Evolutionary conservation across 2,797 vertebrate species (phyloP).

Genomic region (Silurus lanzhouensis): DNA sequence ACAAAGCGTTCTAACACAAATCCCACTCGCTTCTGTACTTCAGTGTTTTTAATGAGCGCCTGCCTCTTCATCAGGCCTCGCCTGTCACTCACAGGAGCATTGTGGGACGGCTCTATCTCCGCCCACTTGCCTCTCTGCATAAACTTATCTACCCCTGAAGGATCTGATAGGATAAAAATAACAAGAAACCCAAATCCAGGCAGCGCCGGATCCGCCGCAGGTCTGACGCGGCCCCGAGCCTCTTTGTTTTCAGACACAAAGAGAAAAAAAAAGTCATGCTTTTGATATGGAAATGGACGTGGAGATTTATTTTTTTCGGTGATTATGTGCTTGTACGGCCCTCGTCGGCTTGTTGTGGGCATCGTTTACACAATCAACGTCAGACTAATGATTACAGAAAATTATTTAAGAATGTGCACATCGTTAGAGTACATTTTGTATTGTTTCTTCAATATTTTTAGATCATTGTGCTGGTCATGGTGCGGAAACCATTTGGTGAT

Average conservation of each 20-base stretch:
- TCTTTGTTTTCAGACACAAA: constrained; percentile 27
- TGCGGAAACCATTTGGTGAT: too few species aligned
- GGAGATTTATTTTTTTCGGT: background rate
- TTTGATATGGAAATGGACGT: constrained; percentile 32
- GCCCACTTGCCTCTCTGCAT: background rate
- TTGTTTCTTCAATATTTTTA: background rate
- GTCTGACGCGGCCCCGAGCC: background rate
- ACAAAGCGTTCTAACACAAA: constrained; percentile 50
- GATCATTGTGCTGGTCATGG: background rate
- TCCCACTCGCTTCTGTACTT: constrained; percentile 22
- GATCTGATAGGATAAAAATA: constrained; percentile 11
- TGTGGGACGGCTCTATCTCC: constrained; percentile 13
- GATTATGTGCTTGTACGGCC: constrained; percentile 16
- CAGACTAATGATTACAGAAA: background rate
- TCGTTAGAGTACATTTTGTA: background rate
- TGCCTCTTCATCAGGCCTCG: constrained; percentile 38
- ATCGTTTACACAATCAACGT: background rate
- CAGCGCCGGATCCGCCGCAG: too few species aligned
- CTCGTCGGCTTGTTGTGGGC: background rate
- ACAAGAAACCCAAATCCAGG: constrained; percentile 1
- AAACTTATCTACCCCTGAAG: background rate
- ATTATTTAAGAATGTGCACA: background rate
- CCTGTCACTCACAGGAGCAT: constrained; percentile 44
- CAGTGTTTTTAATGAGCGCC: constrained; percentile 50
- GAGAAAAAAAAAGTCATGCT: background rate